Evolutionary conservation across 2,113 vertebrate genomes (phyloP).

Genomic region (Tilapia sparmanii): DNA sequence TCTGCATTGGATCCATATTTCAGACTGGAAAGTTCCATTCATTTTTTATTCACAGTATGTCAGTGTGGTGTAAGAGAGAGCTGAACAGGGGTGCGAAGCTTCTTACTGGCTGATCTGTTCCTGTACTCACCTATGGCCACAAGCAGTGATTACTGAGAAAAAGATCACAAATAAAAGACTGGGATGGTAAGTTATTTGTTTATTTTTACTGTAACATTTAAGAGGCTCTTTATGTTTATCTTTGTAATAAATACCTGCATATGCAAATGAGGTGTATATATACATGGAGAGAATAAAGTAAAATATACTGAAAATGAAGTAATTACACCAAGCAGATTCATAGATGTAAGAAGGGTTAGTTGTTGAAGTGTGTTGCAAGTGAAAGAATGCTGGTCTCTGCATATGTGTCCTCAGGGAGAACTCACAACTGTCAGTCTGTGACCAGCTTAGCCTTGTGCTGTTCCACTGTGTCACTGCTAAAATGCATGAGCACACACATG

Average conservation of each 20-base stretch:
- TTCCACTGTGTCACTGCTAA: constrained; percentile 28
- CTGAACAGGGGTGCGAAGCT: not conserved
- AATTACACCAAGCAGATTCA: not conserved
- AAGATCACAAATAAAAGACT: not conserved
- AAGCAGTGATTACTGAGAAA: not conserved
- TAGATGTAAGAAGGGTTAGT: not conserved
- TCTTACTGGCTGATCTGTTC: not conserved
- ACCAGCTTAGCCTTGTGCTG: constrained; percentile 13
- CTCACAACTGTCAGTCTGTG: constrained; percentile 54
- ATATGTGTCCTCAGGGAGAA: constrained; percentile 19
- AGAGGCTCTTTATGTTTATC: not conserved
- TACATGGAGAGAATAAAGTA: not conserved
- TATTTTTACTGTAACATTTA: not conserved
- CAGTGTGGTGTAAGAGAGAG: not conserved
- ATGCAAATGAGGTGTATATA: not conserved
- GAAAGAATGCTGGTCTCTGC: not conserved
- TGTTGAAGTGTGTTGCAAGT: not conserved
- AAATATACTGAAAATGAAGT: not conserved
- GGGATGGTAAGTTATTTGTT: not conserved
- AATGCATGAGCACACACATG: constrained; percentile 3
- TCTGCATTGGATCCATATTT: not conserved
- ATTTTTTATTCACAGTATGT: not conserved
- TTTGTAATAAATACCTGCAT: not conserved
- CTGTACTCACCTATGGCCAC: not conserved
- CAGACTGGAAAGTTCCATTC: not conserved